Percentiles rank a stretch among this genome's conserved stretches.
Conservation (phyloP, 1,140 invertebrate species). For the Euschistus heros region DNA sequence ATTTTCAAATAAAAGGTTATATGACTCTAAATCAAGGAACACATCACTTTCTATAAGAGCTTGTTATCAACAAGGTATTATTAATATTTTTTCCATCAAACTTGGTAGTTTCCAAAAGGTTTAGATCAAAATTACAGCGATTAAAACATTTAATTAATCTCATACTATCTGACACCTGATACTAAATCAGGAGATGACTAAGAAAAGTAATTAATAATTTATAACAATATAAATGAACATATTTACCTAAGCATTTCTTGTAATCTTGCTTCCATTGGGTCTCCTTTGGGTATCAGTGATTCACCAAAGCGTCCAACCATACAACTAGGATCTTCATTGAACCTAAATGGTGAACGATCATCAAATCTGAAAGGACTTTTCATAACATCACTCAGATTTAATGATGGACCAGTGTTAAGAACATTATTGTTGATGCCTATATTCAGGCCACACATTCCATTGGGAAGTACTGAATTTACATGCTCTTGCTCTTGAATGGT, state of each 20-base stretch:
- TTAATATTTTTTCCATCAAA: too few species aligned
- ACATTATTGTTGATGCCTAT: conserved; percentile 39
- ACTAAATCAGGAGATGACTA: not conserved
- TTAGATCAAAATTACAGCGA: too few species aligned
- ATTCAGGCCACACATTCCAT: conserved; percentile 35
- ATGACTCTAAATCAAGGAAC: too few species aligned
- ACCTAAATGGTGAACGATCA: conserved; percentile 56
- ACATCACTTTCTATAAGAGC: too few species aligned
- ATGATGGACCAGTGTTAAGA: conserved; percentile 16
- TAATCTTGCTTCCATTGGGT: conserved; percentile 79
- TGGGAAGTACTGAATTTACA: conserved; percentile 35
- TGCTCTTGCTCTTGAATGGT: conserved; percentile 28
- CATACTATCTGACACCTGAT: too few species aligned
- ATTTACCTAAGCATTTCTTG: conserved; percentile 72
- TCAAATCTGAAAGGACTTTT: conserved; percentile 68
- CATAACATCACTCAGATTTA: conserved; percentile 35
- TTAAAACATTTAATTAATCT: too few species aligned
- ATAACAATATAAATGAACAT: not conserved
- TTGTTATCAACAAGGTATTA: too few species aligned
- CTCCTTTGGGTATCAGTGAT: conserved; percentile 78
- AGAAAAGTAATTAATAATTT: conserved; percentile 36
- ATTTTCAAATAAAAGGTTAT: too few species aligned
- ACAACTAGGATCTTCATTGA: conserved; percentile 63
- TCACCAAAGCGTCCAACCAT: conserved; percentile 69
- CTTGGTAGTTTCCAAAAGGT: too few species aligned